Percentiles rank a stretch among this genome's conserved stretches.
These are phyloP conservation scores for Hirundichthys speculiger DNA, from an alignment of 2,113 vertebrate genomes.

Conservation along the genomic window DNA sequence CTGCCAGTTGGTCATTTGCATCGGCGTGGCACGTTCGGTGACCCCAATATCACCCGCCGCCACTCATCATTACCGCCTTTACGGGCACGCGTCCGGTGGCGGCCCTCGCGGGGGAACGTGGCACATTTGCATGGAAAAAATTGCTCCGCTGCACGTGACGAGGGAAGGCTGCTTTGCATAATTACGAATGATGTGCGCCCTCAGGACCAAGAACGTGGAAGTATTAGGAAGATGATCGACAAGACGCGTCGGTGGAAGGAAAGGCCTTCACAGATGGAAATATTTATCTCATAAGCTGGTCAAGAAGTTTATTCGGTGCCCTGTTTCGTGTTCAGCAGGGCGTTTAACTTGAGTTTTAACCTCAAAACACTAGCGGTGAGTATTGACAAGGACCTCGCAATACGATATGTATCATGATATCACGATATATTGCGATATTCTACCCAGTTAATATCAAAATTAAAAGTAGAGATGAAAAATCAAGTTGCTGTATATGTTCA, in stretches of 20 bases:
- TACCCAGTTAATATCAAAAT: too few species aligned
- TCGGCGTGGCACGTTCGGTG: constrained; percentile 77
- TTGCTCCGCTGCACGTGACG: constrained; percentile 81
- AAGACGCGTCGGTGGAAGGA: constrained; percentile 22
- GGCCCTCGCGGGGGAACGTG: constrained; percentile 83
- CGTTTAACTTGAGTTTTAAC: too few species aligned
- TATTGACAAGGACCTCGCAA: too few species aligned
- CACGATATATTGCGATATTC: too few species aligned
- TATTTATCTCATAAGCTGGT: too few species aligned
- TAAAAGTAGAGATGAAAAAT: too few species aligned
- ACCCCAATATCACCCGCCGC: constrained; percentile 83
- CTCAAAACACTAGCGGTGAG: neutral
- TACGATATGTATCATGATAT: too few species aligned
- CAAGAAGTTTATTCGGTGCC: too few species aligned
- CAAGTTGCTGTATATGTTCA: too few species aligned
- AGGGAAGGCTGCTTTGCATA: constrained; percentile 85
- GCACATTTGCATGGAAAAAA: constrained; percentile 89
- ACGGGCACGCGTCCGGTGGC: constrained; percentile 75
- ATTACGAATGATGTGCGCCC: constrained; percentile 86
- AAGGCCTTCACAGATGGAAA: constrained; percentile 3
- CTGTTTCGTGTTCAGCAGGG: too few species aligned
- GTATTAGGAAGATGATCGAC: constrained; percentile 61
- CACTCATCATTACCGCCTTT: constrained; percentile 85
- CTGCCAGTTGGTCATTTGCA: constrained; percentile 85
- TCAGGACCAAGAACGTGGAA: constrained; percentile 79